These are phyloP conservation scores for Linnaemya vulpina DNA, from an alignment of 2,888 invertebrate genomes.

Conservation along the genomic window DNA sequence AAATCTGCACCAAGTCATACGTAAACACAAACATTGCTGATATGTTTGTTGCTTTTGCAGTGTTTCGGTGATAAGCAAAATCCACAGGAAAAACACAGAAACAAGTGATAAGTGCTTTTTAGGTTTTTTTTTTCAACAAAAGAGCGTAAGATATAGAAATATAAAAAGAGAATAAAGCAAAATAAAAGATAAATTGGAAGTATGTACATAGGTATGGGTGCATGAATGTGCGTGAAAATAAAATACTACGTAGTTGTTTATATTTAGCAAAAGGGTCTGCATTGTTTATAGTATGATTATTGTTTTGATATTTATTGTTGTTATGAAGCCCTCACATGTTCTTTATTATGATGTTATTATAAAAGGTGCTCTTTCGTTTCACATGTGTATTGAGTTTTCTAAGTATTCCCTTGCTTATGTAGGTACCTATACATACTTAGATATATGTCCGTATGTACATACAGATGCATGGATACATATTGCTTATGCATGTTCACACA, in stretches of 20 bases:
- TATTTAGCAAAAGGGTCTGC: conserved; percentile 32
- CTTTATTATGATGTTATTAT: conserved; percentile 42
- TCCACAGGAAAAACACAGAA: conserved; percentile 13
- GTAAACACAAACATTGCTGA: conserved; percentile 18
- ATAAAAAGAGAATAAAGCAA: conserved; percentile 25
- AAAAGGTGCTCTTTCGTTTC: conserved; percentile 19
- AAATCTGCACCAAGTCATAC: not conserved
- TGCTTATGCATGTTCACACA: too few relatives aligned
- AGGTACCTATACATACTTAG: not conserved
- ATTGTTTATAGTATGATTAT: conserved; percentile 44
- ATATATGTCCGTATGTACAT: too few relatives aligned
- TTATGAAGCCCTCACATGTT: conserved; percentile 61
- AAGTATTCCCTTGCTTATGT: not conserved
- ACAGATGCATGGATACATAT: too few relatives aligned
- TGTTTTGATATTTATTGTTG: conserved; percentile 20
- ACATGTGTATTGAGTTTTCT: conserved; percentile 6
- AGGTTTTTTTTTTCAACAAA: conserved; percentile 23
- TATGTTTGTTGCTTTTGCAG: conserved; percentile 18
- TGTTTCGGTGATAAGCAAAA: conserved; percentile 24
- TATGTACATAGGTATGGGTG: not conserved
- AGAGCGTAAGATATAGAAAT: conserved; percentile 14
- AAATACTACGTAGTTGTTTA: conserved; percentile 64
- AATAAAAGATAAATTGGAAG: not conserved
- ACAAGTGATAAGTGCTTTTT: conserved; percentile 33
- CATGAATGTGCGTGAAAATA: not conserved